phyloP scores from a whole-genome alignment of 1,140 invertebrate genomes.

The Pararge aegeria region DNA sequence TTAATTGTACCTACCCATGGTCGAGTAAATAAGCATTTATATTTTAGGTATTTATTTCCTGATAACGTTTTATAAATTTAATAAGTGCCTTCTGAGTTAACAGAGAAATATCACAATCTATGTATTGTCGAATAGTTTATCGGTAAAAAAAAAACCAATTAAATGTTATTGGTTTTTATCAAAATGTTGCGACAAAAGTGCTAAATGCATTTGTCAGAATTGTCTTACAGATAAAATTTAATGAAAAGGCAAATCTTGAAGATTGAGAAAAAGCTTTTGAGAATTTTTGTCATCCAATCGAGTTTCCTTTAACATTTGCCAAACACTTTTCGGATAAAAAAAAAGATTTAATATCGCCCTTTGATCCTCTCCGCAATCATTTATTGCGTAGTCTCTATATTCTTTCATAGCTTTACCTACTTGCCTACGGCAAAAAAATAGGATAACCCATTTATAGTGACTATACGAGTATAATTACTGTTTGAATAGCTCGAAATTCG shows the following conservation, averaged over 20 bases:
- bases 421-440: not conserved
- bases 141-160: not conserved
- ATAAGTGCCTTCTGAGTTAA: no score
- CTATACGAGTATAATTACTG: no score
- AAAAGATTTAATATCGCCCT: constrained; percentile 1
- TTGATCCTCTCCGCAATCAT: not conserved
- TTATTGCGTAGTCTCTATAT: not conserved
- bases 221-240: not conserved
- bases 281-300: not conserved
- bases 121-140: no score
- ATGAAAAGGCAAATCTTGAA: not conserved
- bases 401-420: not conserved
- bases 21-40: no score
- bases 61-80: no score
- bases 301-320: not conserved
- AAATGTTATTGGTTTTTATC: no score
- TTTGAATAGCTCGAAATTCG: no score
- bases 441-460: no score
- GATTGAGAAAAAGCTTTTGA: not conserved
- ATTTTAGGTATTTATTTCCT: no score
- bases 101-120: no score
- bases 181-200: not conserved
- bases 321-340: not conserved
- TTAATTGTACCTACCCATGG: no score
- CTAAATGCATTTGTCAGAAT: not conserved